These are phyloP conservation scores for Oreotragus oreotragus DNA, from an alignment of 2,113 vertebrate species.

Conservation along the genomic window DNA sequence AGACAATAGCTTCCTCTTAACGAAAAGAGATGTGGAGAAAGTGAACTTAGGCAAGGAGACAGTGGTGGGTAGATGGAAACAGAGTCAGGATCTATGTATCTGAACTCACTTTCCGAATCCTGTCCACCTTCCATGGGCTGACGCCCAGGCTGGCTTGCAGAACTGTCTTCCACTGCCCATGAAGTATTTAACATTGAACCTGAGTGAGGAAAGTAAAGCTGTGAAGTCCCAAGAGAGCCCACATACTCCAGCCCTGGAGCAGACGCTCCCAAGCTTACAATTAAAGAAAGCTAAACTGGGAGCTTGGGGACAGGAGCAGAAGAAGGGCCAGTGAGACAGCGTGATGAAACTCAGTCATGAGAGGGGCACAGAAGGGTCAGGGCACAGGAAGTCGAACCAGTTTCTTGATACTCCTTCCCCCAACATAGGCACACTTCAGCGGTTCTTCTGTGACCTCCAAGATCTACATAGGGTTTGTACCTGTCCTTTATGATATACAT, in stretches of 20 bases:
- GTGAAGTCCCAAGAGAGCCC: neutral
- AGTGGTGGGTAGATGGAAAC: neutral
- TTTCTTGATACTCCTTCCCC: neutral
- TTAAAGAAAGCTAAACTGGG: neutral
- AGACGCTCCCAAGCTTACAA: conserved; percentile 45
- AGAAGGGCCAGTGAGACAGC: neutral
- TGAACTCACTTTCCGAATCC: too few relatives aligned
- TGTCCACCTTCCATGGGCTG: neutral
- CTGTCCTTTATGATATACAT: neutral
- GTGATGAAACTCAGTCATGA: neutral
- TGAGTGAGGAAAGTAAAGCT: neutral
- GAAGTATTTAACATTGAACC: neutral
- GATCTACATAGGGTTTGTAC: neutral
- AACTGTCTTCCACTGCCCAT: neutral
- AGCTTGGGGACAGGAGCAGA: neutral
- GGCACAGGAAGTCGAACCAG: neutral
- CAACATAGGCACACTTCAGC: too few relatives aligned
- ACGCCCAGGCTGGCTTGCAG: neutral
- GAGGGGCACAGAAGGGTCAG: neutral
- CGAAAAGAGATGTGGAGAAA: neutral
- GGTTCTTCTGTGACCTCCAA: neutral
- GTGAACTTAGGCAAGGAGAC: neutral
- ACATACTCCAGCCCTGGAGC: neutral
- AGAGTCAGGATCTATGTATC: neutral
- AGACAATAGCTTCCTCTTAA: neutral